Conservation (phyloP, 2,888 invertebrate species). For the Limnephilus rhombicus region DNA sequence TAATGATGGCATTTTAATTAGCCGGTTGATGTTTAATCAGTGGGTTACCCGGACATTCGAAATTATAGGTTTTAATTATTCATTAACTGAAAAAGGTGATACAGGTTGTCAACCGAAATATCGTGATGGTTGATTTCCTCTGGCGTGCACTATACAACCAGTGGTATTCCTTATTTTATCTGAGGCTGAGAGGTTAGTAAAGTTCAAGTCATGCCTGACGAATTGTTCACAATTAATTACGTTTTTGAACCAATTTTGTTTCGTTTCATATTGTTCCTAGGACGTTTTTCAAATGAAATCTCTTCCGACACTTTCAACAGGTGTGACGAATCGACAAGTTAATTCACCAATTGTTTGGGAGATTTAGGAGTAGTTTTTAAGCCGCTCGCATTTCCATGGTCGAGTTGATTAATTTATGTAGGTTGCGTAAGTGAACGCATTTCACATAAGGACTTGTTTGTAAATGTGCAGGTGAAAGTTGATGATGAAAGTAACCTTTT, state of each 20-base stretch:
- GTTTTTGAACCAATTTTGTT: background rate
- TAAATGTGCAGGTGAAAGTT: background rate
- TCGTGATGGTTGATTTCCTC: background rate
- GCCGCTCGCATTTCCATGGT: background rate
- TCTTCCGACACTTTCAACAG: background rate
- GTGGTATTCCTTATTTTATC: background rate
- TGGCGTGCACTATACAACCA: background rate
- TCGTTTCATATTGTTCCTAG: background rate
- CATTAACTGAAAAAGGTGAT: background rate
- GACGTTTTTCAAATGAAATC: background rate
- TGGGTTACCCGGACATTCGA: too few species aligned
- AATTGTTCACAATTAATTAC: background rate
- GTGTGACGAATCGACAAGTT: background rate
- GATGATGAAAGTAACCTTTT: too few species aligned
- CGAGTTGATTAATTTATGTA: background rate
- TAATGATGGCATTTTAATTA: too few species aligned
- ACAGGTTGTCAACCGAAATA: background rate
- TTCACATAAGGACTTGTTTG: background rate
- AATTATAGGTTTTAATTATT: too few species aligned
- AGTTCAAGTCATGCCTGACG: background rate
- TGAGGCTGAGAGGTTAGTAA: background rate
- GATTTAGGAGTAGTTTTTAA: background rate
- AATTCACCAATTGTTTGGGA: background rate
- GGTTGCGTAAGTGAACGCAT: background rate
- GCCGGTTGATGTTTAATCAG: too few species aligned